phyloP scores from a whole-genome alignment of 2,888 invertebrate species.

The Tetramorium bicarinatum region DNA sequence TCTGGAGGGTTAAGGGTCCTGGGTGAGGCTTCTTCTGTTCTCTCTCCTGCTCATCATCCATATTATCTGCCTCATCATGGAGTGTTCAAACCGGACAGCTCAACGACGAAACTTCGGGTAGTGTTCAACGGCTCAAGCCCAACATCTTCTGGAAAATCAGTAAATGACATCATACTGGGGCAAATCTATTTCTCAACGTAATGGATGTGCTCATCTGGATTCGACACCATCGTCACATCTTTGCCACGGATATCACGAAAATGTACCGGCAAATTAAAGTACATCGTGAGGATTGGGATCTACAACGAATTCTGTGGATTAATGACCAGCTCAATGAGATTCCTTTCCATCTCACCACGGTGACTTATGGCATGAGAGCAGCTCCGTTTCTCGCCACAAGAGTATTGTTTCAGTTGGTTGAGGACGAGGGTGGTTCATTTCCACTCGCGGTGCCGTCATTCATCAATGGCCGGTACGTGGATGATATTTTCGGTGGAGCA shows the following conservation, averaged over 20 bases:
- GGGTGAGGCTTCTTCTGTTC: too few species aligned
- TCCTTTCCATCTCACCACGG: constrained; percentile 54
- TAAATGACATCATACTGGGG: constrained; percentile 8
- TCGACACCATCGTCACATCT: background rate
- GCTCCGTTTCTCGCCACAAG: constrained; percentile 62
- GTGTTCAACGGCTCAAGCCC: background rate
- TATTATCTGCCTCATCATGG: too few species aligned
- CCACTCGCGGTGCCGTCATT: constrained; percentile 46
- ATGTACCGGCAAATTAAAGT: constrained; percentile 21
- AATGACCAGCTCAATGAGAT: constrained; percentile 17
- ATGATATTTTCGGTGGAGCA: constrained; percentile 53
- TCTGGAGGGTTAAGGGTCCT: too few species aligned
- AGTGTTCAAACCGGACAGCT: background rate
- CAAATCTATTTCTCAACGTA: background rate
- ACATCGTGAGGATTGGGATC: constrained; percentile 66
- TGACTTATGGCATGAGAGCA: constrained; percentile 55
- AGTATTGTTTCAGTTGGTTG: constrained; percentile 50
- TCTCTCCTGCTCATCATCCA: too few species aligned
- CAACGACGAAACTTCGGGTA: background rate
- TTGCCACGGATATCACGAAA: constrained; percentile 31
- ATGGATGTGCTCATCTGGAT: constrained; percentile 3
- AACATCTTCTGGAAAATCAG: background rate
- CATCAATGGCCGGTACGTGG: too few species aligned
- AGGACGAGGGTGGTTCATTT: constrained; percentile 57
- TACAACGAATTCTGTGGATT: constrained; percentile 82